Percentiles rank a stretch among this genome's conserved stretches.
These are phyloP conservation scores for Piprites chloris DNA, from an alignment of 2,113 vertebrate species.

Conservation along the genomic window DNA sequence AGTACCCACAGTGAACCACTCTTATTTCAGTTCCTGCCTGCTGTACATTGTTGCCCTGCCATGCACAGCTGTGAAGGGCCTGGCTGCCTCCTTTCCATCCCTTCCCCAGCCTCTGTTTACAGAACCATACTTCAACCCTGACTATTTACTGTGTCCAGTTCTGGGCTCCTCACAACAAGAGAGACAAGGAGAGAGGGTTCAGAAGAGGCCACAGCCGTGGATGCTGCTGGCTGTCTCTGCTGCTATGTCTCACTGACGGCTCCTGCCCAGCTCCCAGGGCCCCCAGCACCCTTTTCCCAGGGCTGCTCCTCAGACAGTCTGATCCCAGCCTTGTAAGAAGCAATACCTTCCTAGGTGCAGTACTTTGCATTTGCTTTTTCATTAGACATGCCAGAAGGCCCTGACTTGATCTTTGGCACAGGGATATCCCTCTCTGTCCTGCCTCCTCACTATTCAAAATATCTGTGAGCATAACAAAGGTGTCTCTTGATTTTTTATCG, in stretches of 20 bases:
- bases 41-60: not conserved
- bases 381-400: not conserved
- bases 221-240: not conserved
- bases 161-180: not conserved
- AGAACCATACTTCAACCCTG: not conserved
- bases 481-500: not conserved
- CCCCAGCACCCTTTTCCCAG: not conserved
- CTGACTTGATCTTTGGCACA: not conserved
- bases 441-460: not conserved
- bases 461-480: not conserved
- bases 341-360: not conserved
- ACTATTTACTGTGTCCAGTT: not conserved
- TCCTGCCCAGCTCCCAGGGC: not conserved
- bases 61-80: accelerated
- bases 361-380: not conserved
- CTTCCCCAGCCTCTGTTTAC: not conserved
- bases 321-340: not conserved
- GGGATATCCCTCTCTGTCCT: not conserved
- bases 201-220: not conserved
- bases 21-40: not conserved
- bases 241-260: not conserved
- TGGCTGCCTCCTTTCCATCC: accelerated
- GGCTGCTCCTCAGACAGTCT: not conserved
- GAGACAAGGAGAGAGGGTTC: not conserved
- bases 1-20: not conserved